Evolutionary conservation across 1,140 invertebrate genomes (phyloP).

Genomic region (Drosophila pectinifera): DNA sequence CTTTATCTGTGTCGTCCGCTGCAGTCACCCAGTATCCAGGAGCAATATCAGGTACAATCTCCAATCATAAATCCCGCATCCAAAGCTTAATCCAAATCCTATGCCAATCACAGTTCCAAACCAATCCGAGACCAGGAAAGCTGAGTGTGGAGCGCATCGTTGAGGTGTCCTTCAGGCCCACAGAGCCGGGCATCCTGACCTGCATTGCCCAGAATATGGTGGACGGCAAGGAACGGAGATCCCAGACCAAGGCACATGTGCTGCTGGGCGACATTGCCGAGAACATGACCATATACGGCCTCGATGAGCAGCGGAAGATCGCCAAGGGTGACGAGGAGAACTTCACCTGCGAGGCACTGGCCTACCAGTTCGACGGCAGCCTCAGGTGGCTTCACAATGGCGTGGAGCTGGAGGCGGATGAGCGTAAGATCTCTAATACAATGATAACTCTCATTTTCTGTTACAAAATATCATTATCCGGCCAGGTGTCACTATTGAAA

Average conservation of each 20-base stretch:
- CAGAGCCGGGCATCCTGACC: constrained; percentile 74
- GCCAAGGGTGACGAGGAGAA: constrained; percentile 86
- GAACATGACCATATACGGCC: constrained; percentile 66
- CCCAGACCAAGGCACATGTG: constrained; percentile 47
- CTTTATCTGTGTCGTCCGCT: constrained; percentile 18
- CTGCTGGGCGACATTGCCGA: constrained; percentile 69
- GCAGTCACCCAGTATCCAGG: constrained; percentile 10
- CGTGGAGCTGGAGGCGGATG: constrained; percentile 31
- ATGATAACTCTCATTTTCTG: no score
- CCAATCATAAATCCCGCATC: neutral
- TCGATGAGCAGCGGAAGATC: constrained; percentile 73
- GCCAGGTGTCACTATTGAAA: constrained; percentile 47
- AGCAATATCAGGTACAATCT: constrained; percentile 19
- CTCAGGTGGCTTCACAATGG: constrained; percentile 84
- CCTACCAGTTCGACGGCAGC: constrained; percentile 86
- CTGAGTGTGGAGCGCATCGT: constrained; percentile 59
- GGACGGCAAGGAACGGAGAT: constrained; percentile 12
- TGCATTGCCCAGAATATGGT: constrained; percentile 78
- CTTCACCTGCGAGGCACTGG: constrained; percentile 86
- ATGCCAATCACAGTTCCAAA: constrained; percentile 36
- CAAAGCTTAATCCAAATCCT: neutral
- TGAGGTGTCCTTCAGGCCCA: constrained; percentile 68
- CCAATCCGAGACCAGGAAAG: constrained; percentile 45
- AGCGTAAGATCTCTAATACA: constrained; percentile 28
- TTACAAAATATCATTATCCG: neutral